These are phyloP conservation scores for human DNA, from an alignment of 2,113 vertebrate genomes.

Conservation along the genomic window GRCh38 chr12:109647501-109648000, in stretches of 20 bases:
- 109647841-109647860: not conserved
- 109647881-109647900: not conserved
- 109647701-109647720: rapidly evolving
- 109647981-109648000: rapidly evolving
- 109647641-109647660: not conserved
- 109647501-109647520: not conserved
- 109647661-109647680: not conserved
- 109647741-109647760: rapidly evolving
- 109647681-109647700: not conserved
- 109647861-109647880: not conserved
- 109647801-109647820: not conserved
- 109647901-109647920: not conserved
- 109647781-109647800: not conserved
- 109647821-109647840: not conserved
- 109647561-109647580: not conserved
- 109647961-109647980: not conserved
- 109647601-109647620: not conserved
- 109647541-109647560: not conserved
- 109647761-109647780: too few species aligned
- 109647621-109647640: not conserved
- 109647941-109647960: not conserved
- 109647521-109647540: not conserved
- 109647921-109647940: not conserved
- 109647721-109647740: not conserved
- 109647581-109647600: not conserved